Evolutionary conservation across 2,113 vertebrate species (phyloP).

Genomic region (Cettia cetti): DNA sequence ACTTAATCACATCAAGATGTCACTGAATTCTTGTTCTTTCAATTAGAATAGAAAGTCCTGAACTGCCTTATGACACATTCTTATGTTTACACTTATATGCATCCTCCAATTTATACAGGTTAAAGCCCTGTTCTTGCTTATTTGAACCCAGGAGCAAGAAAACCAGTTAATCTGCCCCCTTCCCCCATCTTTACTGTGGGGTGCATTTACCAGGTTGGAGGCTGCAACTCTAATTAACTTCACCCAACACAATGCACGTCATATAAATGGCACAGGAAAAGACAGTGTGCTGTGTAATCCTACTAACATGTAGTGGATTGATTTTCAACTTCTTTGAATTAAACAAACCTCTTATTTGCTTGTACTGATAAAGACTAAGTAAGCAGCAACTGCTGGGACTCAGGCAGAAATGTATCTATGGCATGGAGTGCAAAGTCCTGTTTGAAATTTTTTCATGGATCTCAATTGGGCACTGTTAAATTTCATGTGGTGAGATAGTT

Average conservation of each 20-base stretch:
- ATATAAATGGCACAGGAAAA: background rate
- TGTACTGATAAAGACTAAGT: background rate
- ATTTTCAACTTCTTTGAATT: background rate
- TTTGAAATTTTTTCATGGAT: background rate
- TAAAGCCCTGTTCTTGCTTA: background rate
- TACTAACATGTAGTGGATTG: background rate
- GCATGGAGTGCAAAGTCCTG: background rate
- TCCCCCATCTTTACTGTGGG: background rate
- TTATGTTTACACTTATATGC: background rate
- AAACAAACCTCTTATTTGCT: background rate
- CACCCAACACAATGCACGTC: background rate
- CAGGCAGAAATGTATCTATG: background rate
- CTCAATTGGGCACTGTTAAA: background rate
- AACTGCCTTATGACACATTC: background rate
- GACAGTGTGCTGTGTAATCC: background rate
- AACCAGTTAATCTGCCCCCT: background rate
- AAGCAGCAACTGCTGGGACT: background rate
- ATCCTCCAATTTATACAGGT: background rate
- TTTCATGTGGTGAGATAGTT: background rate
- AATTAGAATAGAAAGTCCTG: background rate
- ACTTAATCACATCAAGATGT: background rate
- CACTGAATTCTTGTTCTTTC: background rate
- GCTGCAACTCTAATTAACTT: background rate
- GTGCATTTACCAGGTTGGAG: background rate
- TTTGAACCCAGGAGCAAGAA: background rate